These are phyloP conservation scores for Tineola bisselliella DNA, from an alignment of 2,888 invertebrate species.

Conservation along the genomic window DNA sequence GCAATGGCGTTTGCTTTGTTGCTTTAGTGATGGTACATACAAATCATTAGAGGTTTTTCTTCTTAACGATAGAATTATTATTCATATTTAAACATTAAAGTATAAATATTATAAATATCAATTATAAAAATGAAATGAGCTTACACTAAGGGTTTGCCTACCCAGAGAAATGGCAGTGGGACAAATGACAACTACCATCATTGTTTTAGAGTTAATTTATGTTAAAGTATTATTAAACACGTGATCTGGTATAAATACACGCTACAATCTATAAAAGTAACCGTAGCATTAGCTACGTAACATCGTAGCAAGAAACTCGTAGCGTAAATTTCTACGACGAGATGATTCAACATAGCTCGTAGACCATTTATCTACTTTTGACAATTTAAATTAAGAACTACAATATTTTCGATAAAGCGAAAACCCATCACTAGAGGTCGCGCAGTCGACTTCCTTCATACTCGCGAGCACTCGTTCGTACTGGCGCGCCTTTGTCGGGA, in stretches of 20 bases:
- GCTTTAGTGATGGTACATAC: slow-evolving; percentile 31
- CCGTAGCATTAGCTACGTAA: no score
- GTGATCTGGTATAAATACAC: no score
- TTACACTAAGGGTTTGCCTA: background rate
- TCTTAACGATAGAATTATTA: background rate
- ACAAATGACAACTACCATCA: no score
- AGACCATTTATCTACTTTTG: background rate
- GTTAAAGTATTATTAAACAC: no score
- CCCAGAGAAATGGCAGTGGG: no score
- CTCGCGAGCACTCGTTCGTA: slow-evolving; percentile 65
- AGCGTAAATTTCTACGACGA: no score
- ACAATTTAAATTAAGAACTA: background rate
- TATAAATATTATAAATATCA: no score
- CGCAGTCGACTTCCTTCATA: slow-evolving; percentile 66
- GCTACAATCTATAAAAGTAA: no score
- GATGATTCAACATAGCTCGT: no score
- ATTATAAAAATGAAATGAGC: no score
- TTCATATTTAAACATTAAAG: background rate
- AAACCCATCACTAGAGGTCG: slow-evolving; percentile 36
- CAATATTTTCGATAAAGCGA: slow-evolving; percentile 16
- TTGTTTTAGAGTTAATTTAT: no score
- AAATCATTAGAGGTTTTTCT: background rate
- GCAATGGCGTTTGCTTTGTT: slow-evolving; percentile 66
- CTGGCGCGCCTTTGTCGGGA: slow-evolving; percentile 60
- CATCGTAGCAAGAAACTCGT: no score